Base-by-base conservation (phyloP, 2,113 vertebrate genomes). In the Herpailurus yagouaroundi region DNA sequence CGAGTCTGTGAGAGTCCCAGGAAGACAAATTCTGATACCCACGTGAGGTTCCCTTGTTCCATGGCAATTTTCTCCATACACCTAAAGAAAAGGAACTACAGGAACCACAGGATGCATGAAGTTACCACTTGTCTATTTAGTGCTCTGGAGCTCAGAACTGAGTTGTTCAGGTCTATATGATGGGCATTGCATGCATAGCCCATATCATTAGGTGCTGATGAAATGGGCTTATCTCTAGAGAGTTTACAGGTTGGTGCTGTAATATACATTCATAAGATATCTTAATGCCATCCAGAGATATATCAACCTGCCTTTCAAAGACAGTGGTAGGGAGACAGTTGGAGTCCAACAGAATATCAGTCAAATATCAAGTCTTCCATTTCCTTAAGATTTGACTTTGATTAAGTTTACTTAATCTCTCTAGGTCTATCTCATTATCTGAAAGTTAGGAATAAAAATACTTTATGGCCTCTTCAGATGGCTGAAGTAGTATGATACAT, bases 1-100 rank as follows among this genome's bases (percentile, higher is more conserved):
- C 1, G 36, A 36, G 16, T 81, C 96, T 97, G 84, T 38, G 97
- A 96, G 57, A 98, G 76, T 15, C 97, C 97, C 64, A 97, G 10
- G 9, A 98, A 83, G 84, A 98, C 15, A 86, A 98, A 98, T 10
- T 98, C 93, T 82, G 94, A 96, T 27, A 97, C 92, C 38, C 66
- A 19, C 0, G 92, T 96, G 36, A 89, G 23, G 64, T 98, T 98
- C 45, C 3, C 3, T 10, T 69, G 55, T 2, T 97, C 95, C 97
- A 97, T 97, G 38, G 45, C 68, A 15, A 15, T 66, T 31, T 68
- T 74, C n/a, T 73, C 13, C 23, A 73, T 6, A 48, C 19, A 82
- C 25, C 74, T 77, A 52, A 21, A 66, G 80, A 73, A 80, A 83
- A 92, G 0, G 45, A 45, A 45, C 45, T 8, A 45, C 45, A 92